A percentile compares a stretch with the other conserved stretches of the same genome.
These are phyloP conservation scores for Cotesia vestalis DNA, from an alignment of 1,140 invertebrate genomes.

Conservation along the genomic window DNA sequence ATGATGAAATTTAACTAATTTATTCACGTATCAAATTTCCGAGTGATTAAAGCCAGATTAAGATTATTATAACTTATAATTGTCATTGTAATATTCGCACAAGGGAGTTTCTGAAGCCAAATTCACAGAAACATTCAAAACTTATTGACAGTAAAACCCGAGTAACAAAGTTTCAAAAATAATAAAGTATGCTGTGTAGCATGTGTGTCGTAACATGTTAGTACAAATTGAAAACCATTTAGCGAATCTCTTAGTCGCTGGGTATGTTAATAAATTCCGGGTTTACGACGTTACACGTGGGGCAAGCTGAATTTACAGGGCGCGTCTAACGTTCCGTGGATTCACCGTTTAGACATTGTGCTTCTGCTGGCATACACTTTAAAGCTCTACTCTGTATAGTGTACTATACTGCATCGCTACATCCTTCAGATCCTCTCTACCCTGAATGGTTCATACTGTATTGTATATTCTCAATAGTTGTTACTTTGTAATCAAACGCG, in stretches of 20 bases:
- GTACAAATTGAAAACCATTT: slow-evolving; percentile 68
- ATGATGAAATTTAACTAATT: too few relatives aligned
- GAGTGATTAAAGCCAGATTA: background rate
- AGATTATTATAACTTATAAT: background rate
- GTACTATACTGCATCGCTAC: background rate
- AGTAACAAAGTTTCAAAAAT: background rate
- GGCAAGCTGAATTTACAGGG: slow-evolving; percentile 8
- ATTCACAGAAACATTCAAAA: too few relatives aligned
- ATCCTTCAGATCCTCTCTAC: background rate
- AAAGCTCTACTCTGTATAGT: background rate
- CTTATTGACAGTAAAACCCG: too few relatives aligned
- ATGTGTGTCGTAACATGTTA: slow-evolving; percentile 52
- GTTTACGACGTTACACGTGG: slow-evolving; percentile 57
- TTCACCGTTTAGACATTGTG: background rate
- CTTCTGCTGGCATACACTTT: background rate
- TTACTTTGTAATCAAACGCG: slow-evolving; percentile 25
- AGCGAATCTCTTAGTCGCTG: slow-evolving; percentile 60
- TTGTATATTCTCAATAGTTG: background rate
- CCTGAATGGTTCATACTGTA: too few relatives aligned
- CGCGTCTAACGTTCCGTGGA: too few relatives aligned
- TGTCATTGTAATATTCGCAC: too few relatives aligned
- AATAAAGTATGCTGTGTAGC: slow-evolving; percentile 35
- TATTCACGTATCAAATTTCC: too few relatives aligned
- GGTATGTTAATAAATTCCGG: slow-evolving; percentile 66
- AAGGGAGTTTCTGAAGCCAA: too few relatives aligned